Percentiles rank a stretch among this genome's conserved stretches.
These are phyloP conservation scores for Tachina grossa DNA, from an alignment of 2,888 invertebrate species.

Conservation along the genomic window DNA sequence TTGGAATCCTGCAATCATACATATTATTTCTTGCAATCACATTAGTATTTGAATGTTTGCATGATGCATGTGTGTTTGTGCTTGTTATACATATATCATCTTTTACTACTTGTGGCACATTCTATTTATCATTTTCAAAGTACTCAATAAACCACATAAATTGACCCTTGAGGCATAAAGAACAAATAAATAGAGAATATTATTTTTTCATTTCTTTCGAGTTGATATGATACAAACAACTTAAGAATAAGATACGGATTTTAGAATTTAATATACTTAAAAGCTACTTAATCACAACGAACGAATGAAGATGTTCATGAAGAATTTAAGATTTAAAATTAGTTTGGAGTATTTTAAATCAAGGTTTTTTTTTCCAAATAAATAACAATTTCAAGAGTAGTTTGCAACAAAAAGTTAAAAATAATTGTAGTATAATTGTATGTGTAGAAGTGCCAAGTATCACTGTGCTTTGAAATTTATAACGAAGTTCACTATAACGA, in stretches of 20 bases:
- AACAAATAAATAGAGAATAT: constrained; percentile 13
- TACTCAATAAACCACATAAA: constrained; percentile 68
- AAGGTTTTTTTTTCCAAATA: no score
- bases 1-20: constrained; percentile 49
- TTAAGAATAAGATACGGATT: constrained; percentile 35
- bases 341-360: not conserved
- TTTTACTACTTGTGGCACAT: constrained; percentile 61
- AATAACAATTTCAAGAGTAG: no score
- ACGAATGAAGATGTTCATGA: not conserved
- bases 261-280: constrained; percentile 60
- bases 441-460: no score
- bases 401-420: no score
- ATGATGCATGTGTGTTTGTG: not conserved
- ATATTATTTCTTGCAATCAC: constrained; percentile 45
- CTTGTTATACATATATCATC: constrained; percentile 16
- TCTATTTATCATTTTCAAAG: constrained; percentile 68
- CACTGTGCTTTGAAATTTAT: no score
- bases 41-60: constrained; percentile 7
- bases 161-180: constrained; percentile 68
- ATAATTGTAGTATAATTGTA: no score
- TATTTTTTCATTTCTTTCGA: constrained; percentile 15
- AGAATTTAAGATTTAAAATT: constrained; percentile 4
- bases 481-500: no score
- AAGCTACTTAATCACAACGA: constrained; percentile 29
- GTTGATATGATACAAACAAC: constrained; percentile 44